Percentiles rank a stretch among this genome's conserved stretches.
These are phyloP conservation scores for Drosophila dunni DNA, from an alignment of 1,140 invertebrate genomes.

Conservation along the genomic window DNA sequence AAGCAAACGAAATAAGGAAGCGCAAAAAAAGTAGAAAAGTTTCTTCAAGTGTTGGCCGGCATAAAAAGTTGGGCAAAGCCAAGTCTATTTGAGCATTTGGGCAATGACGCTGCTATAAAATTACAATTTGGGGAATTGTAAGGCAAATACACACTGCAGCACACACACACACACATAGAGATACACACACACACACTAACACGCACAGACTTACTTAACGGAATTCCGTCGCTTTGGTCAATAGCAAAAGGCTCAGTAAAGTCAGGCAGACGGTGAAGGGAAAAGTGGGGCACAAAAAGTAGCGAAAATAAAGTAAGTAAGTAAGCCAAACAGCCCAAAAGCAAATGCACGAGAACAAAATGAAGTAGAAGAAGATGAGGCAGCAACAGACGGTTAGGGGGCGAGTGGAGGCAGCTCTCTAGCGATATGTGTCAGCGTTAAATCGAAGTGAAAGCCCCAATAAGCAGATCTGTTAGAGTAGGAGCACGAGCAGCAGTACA, in stretches of 20 bases:
- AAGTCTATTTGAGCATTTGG: conserved; percentile 78
- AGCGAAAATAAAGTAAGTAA: conserved; percentile 23
- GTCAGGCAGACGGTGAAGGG: neutral
- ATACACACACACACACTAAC: conserved; percentile 26
- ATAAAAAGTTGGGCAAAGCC: conserved; percentile 41
- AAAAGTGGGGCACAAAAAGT: conserved; percentile 1
- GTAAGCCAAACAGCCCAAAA: conserved; percentile 37
- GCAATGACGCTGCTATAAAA: conserved; percentile 81
- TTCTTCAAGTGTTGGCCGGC: conserved; percentile 42
- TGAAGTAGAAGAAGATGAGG: conserved; percentile 13
- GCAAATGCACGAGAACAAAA: conserved; percentile 20
- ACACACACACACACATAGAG: neutral
- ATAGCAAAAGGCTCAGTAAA: conserved; percentile 34
- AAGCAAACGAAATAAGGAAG: neutral
- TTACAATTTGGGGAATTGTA: conserved; percentile 82
- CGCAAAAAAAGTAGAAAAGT: conserved; percentile 6
- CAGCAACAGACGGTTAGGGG: neutral
- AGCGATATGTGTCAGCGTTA: conserved; percentile 77
- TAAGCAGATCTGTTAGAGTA: conserved; percentile 39
- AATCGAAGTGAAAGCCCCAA: conserved; percentile 70
- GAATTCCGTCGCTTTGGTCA: conserved; percentile 59
- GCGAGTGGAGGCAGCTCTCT: conserved; percentile 43
- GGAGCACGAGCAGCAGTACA: neutral
- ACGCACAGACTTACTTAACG: conserved; percentile 45
- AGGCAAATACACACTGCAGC: conserved; percentile 59